Evolutionary conservation across 2,888 invertebrate species (phyloP), one percentile per base, ranked within the genome.

Genomic region (Athalia rosae): DNA sequence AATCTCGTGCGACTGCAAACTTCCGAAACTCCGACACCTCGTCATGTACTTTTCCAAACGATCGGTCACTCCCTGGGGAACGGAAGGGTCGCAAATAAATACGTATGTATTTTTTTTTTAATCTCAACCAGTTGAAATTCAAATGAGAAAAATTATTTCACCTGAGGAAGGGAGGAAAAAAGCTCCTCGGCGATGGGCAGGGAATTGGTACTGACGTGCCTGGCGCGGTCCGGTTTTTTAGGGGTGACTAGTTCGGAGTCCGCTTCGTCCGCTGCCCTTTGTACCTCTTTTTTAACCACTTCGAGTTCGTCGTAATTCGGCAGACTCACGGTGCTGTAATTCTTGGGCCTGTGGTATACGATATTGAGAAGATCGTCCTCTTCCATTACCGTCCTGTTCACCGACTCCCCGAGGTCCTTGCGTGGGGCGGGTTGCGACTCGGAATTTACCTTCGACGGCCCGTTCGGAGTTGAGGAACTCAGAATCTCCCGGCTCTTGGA

Each of bases 271-370:
- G 85, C 86, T 6, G 85, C 85, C 9, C 86, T 86, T 1, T 87
- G 89, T 4, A 89, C 81, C 11, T 87, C 78, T 8, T 67, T 76
- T 47, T 79, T 78, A 41, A 79, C 88, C 45, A 90, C 82, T 83
- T 90, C 90, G 66, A 92, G 84, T 81, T 92, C 92, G 81, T 88
- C 90, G 85, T 92, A 92, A 85, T 92, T 92, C 13, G 92, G 92
- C 77, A 92, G 84, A 15, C 92, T 92, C 76, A 91, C 90, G 4
- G 92, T 91, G 67, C 92, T 92, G 76, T 89, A 86, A 82, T 91
- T 91, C 84, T 92, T 92, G 78, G 87, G 87, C 81, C 90, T 86
- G 82, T 89, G 61, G 41, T 74, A 45, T 61, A 48, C 74, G 3
- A 28, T 43, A 28, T 77, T 53, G 9, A 73, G 73, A 48, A 63